Percentiles rank a stretch among this genome's conserved stretches.
These are phyloP conservation scores for Oncopeltus fasciatus DNA, from an alignment of 1,140 invertebrate genomes.

Conservation along the genomic window DNA sequence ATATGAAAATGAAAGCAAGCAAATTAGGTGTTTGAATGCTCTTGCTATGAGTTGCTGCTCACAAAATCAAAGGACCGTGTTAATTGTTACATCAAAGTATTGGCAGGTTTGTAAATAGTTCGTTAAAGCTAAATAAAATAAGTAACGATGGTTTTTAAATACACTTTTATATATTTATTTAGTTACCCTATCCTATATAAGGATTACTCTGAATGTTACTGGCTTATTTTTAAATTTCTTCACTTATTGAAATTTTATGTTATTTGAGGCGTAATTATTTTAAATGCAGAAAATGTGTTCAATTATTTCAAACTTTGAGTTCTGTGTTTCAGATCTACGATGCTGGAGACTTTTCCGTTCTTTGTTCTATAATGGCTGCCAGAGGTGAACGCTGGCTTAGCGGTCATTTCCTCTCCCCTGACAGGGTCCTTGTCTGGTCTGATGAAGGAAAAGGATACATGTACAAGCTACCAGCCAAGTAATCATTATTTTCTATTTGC, in stretches of 20 bases:
- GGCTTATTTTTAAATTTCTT: too few species aligned
- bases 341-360: conserved; percentile 82
- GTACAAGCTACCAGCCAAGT: conserved; percentile 90
- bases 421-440: conserved; percentile 82
- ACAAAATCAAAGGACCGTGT: conserved; percentile 88
- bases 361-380: conserved; percentile 74
- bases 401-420: conserved; percentile 81
- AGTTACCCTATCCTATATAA: too few species aligned
- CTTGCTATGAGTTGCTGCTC: conserved; percentile 84
- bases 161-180: too few species aligned
- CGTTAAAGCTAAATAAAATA: too few species aligned
- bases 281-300: too few species aligned
- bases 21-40: conserved; percentile 86
- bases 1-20: conserved; percentile 96
- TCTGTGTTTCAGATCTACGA: conserved; percentile 56
- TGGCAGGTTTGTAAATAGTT: conserved; percentile 76
- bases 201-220: too few species aligned
- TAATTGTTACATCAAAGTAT: conserved; percentile 90
- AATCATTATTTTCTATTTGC: conserved; percentile 27
- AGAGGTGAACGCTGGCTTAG: conserved; percentile 83
- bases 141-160: too few species aligned
- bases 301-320: too few species aligned
- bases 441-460: conserved; percentile 88
- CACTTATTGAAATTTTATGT: too few species aligned
- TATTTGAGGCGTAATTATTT: too few species aligned